Conservation (phyloP, 2,797 vertebrate genomes). For the Tokudaia tokunoshimensis region DNA sequence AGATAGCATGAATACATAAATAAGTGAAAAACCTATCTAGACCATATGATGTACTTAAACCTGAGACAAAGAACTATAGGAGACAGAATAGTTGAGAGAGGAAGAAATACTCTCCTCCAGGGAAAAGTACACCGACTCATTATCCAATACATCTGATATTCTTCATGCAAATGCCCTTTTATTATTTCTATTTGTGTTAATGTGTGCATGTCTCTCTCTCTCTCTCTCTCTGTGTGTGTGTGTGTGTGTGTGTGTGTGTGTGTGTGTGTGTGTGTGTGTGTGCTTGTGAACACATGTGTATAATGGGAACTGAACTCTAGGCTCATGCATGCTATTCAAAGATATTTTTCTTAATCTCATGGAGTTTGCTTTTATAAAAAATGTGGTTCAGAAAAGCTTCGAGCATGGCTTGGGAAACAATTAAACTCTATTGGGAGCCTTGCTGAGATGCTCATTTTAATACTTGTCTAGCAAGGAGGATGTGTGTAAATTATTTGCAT, state of each 20-base stretch:
- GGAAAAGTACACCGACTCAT: too few relatives aligned
- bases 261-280: background rate
- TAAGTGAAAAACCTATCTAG: background rate
- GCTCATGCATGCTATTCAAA: background rate
- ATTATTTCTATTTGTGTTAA: slow-evolving; percentile 24
- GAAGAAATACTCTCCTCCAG: background rate
- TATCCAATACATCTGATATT: slow-evolving; percentile 1
- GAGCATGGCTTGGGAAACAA: background rate
- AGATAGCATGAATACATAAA: background rate
- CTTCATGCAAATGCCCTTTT: slow-evolving; percentile 39
- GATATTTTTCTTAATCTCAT: slow-evolving; percentile 21
- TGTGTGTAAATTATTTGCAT: background rate
- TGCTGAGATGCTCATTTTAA: background rate
- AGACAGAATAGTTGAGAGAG: background rate
- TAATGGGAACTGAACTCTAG: background rate
- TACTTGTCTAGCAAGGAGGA: background rate
- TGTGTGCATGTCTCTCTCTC: background rate
- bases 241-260: too few relatives aligned
- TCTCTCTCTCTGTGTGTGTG: too few relatives aligned
- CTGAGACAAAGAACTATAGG: background rate
- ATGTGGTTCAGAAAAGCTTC: slow-evolving; percentile 27
- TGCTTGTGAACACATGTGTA: too few relatives aligned
- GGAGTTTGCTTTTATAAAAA: background rate
- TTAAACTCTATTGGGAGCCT: background rate
- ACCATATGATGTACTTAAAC: background rate